Conservation (phyloP, 2,888 invertebrate genomes). For the Hemistola chrysoprasaria region DNA sequence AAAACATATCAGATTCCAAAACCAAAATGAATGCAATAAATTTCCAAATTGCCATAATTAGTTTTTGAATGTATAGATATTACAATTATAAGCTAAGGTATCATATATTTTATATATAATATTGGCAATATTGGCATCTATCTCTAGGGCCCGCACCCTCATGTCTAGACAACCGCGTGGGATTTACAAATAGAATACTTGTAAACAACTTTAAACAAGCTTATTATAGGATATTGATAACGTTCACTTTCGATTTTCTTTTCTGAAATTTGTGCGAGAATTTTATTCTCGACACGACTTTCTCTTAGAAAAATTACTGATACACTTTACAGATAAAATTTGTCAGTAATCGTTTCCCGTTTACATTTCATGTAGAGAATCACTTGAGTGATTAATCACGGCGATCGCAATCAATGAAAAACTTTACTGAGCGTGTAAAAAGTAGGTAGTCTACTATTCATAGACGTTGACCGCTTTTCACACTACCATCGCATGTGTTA, state of each 20-base stretch:
- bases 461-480: constrained; percentile 38
- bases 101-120: no score
- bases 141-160: constrained; percentile 61
- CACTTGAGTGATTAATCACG: constrained; percentile 32
- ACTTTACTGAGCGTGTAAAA: constrained; percentile 37
- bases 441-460: no score
- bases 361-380: constrained; percentile 15
- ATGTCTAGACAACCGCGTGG: constrained; percentile 67
- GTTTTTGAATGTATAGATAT: no score
- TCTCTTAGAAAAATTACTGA: constrained; percentile 20
- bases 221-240: constrained; percentile 35
- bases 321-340: constrained; percentile 14
- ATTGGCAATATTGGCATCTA: constrained; percentile 54
- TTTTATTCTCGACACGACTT: constrained; percentile 17
- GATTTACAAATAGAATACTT: constrained; percentile 49
- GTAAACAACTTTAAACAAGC: constrained; percentile 47
- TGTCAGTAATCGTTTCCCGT: constrained; percentile 11
- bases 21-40: no score
- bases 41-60: no score
- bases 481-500: constrained; percentile 30
- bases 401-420: constrained; percentile 33
- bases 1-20: no score
- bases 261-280: constrained; percentile 19
- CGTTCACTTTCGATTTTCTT: constrained; percentile 37
- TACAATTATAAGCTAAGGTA: no score